A percentile compares a stretch with the other conserved stretches of the same genome.
Evolutionary conservation across 2,797 vertebrate genomes (phyloP).

Genomic region (Antennarius maculatus): DNA sequence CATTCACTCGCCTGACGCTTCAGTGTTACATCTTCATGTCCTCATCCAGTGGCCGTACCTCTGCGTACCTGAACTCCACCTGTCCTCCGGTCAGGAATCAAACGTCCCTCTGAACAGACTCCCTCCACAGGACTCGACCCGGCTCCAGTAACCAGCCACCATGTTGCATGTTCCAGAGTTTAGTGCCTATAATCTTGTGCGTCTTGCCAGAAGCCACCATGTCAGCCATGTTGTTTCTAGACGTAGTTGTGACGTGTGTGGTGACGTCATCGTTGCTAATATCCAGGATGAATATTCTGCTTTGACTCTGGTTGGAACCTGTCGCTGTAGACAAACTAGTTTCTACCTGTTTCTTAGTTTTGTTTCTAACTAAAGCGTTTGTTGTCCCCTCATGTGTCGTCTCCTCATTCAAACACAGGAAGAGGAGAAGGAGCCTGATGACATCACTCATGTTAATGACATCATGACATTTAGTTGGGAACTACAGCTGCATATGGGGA

Average conservation of each 20-base stretch:
- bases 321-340: constrained; percentile 77
- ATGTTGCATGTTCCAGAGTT: constrained; percentile 78
- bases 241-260: constrained; percentile 72
- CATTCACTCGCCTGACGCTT: not conserved
- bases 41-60: constrained; percentile 11
- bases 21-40: too few species aligned
- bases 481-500: too few species aligned
- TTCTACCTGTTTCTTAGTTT: constrained; percentile 76
- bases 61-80: constrained; percentile 35
- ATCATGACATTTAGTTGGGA: too few species aligned
- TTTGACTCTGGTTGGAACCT: constrained; percentile 71
- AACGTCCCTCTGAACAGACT: constrained; percentile 46
- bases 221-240: constrained; percentile 78
- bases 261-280: constrained; percentile 75
- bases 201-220: constrained; percentile 77
- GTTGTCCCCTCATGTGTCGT: constrained; percentile 64
- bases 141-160: constrained; percentile 72
- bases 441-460: too few species aligned
- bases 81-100: constrained; percentile 28
- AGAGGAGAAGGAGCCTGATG: not conserved
- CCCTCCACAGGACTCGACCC: constrained; percentile 51
- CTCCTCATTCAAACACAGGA: constrained; percentile 27
- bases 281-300: constrained; percentile 75
- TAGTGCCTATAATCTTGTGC: constrained; percentile 77
- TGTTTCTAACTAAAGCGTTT: constrained; percentile 76